Evolutionary conservation across 2,113 vertebrate species (phyloP).

Genomic region (Eulemur macaco): DNA sequence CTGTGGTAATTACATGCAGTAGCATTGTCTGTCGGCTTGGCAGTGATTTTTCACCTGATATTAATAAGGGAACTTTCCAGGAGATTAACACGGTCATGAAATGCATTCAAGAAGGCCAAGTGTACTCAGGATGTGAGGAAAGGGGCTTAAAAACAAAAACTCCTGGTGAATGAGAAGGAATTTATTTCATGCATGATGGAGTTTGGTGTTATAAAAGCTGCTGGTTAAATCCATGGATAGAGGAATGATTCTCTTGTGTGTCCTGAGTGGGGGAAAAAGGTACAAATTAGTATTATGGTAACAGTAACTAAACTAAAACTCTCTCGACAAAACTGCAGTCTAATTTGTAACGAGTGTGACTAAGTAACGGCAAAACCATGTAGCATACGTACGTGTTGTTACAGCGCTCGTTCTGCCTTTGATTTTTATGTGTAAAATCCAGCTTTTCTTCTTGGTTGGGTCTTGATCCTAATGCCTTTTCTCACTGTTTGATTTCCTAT

Average conservation of each 20-base stretch:
- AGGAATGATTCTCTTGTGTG: constrained; percentile 38
- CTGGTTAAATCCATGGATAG: constrained; percentile 45
- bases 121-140: constrained; percentile 29
- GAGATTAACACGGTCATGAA: neutral
- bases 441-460: neutral
- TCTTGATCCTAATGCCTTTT: neutral
- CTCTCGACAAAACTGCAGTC: neutral
- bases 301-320: neutral
- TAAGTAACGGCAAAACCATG: neutral
- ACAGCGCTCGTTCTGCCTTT: neutral
- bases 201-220: constrained; percentile 70
- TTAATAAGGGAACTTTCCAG: neutral
- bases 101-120: neutral
- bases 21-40: neutral
- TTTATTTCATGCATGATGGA: constrained; percentile 82
- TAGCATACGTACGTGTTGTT: neutral
- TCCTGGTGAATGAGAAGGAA: constrained; percentile 69
- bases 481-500: neutral
- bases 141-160: neutral
- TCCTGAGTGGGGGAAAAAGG: neutral
- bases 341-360: neutral
- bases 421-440: neutral
- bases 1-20: neutral
- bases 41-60: neutral
- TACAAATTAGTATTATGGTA: neutral